A percentile compares a stretch with the other conserved stretches of the same genome.
phyloP scores from a whole-genome alignment of 2,797 vertebrate species.

The Myripristis jacobus region DNA sequence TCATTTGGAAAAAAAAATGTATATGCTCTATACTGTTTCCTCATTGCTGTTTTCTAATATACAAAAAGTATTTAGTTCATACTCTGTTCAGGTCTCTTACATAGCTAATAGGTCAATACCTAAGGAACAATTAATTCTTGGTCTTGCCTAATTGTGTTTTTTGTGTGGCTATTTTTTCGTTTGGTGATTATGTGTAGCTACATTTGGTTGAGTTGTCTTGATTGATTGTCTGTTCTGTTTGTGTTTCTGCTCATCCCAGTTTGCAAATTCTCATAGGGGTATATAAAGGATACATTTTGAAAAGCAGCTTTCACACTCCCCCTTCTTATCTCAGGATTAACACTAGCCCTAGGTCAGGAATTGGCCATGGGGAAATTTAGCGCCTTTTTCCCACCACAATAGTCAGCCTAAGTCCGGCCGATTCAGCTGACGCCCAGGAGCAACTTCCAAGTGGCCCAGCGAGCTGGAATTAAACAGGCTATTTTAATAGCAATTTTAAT shows the following conservation, averaged over 20 bases:
- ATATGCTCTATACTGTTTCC: too few species aligned
- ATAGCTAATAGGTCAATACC: slow-evolving; percentile 13
- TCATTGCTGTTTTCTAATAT: not conserved
- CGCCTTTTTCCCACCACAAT: not conserved
- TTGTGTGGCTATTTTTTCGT: not conserved
- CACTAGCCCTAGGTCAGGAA: slow-evolving; percentile 8
- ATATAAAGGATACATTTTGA: slow-evolving; percentile 10
- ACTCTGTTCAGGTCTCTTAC: not conserved
- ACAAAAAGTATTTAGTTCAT: slow-evolving; percentile 5
- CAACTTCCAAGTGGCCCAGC: too few species aligned
- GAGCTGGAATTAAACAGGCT: too few species aligned
- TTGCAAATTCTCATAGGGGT: too few species aligned
- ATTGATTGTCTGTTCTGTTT: too few species aligned
- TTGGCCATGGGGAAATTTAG: not conserved
- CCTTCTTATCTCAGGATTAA: slow-evolving; percentile 23
- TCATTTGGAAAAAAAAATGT: not conserved
- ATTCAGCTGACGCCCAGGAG: too few species aligned
- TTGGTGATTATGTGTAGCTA: not conserved
- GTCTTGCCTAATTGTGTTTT: not conserved
- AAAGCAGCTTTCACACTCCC: slow-evolving; percentile 13
- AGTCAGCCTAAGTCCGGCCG: slow-evolving; percentile 7
- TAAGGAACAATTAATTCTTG: slow-evolving; percentile 7
- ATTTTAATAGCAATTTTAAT: too few species aligned
- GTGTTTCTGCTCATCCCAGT: too few species aligned
- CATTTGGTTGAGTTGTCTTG: not conserved